Base-by-base conservation (phyloP, 2,113 vertebrate species). In the Piprites chloris region DNA sequence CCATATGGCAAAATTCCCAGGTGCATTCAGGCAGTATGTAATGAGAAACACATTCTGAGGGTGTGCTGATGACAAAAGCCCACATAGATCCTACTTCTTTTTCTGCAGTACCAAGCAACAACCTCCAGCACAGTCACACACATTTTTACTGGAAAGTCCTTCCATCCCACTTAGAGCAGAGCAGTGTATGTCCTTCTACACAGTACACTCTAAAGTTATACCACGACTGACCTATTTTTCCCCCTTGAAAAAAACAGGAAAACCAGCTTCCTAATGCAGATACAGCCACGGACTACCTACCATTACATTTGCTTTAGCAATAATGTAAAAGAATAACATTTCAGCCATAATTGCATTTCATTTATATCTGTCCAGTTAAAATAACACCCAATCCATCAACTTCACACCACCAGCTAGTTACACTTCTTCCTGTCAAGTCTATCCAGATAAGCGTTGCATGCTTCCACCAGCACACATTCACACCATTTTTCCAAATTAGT, bases 361-460 rank as follows among this genome's bases (percentile, higher is more conserved):
- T 71, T 90, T 93, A 50, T 93, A 33, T 22, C 68, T 35, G 24
- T 80, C 91, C 80, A 47, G 39, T 63, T 92, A 89, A 90, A 96
- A 42, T 47, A 93, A 77, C 76, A 90, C 39, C 11, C 17, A 66
- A 53, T 58, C 50, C 67, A 79, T 52, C 89, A 88, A 24, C 28
- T 83, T 86, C 59, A 80, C 50, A 62, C 37, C 28, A 88, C 5
- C 35, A 62, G 10, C 53, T 11, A 80, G 26, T 71, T 67, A 58
- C 1, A 1, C 22, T 63, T 79, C 78, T 23, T 69, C 71, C 44
- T 68, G 53, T 61, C 74, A 80, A 66, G 37, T 61, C 75, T 67
- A 85, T 62, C 41, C 39, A 85, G 32, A 68, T 11, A 49, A 72
- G 53, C 0, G 0, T 18, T 33, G 44, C 35, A 6, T 13, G 28